Percentiles rank a stretch among this genome's conserved stretches.
phyloP scores from a whole-genome alignment of 2,888 invertebrate species.

The Caenorhabditis parvicauda region DNA sequence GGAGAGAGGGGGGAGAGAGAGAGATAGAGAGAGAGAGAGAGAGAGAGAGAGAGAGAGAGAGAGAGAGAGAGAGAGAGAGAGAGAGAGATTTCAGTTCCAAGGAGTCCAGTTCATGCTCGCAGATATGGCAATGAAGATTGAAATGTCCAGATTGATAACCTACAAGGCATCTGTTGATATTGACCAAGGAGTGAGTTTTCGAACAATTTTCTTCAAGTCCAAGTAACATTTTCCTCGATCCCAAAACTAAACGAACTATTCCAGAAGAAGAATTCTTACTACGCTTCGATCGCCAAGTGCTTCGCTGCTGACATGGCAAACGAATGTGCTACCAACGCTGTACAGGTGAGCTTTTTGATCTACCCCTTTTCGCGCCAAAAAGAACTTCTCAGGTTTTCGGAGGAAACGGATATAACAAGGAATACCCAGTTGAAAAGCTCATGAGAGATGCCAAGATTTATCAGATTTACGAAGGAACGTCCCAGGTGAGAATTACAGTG shows the following conservation, averaged over 20 bases:
- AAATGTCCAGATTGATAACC: conserved; percentile 81
- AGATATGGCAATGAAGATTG: conserved; percentile 88
- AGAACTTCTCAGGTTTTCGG: conserved; percentile 48
- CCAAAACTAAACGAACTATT: too few species aligned
- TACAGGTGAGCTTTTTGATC: conserved; percentile 66
- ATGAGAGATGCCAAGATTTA: conserved; percentile 99
- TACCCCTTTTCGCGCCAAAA: not conserved
- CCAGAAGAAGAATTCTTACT: conserved; percentile 67
- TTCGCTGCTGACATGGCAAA: conserved; percentile 88
- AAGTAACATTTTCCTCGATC: not conserved
- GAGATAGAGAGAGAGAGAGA: too few species aligned
- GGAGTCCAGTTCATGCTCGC: conserved; percentile 90
- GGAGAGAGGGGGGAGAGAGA: too few species aligned
- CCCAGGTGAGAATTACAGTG: conserved; percentile 19
- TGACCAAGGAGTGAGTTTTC: conserved; percentile 67
- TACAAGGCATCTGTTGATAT: conserved; percentile 84
- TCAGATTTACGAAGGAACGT: conserved; percentile 88
- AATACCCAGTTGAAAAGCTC: conserved; percentile 95
- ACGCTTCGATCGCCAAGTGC: conserved; percentile 89
- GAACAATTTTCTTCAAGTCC: conserved; percentile 8
- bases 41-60: conserved; percentile 75
- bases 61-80: too few species aligned
- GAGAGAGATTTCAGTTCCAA: conserved; percentile 70
- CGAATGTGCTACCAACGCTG: conserved; percentile 87
- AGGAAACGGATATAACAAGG: conserved; percentile 76